Evolutionary conservation across 1,140 invertebrate species (phyloP), one percentile per base, ranked within the genome.

Genomic region (Mylabris phalerata): DNA sequence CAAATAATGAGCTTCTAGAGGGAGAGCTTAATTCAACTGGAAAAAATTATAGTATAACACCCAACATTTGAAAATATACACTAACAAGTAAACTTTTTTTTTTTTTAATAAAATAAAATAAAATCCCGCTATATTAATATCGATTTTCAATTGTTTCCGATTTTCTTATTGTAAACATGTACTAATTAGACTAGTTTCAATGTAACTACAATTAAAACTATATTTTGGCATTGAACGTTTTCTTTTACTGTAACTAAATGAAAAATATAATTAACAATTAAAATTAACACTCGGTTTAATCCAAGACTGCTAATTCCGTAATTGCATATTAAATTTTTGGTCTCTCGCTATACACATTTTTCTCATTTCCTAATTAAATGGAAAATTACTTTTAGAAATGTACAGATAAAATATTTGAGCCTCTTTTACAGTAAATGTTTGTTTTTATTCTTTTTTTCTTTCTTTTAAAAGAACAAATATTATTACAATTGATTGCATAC

Each of bases 251-350:
- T 42, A 57, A 10, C 48, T 41, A 44, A 56, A 57, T 43, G 55
- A 49, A 49, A 57, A 39, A 57, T 57, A 57, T 57, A 57, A 57
- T 57, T 57, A 57, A 57, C 55, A 57, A 57, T 57, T 57, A 57
- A 57, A 54, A 44, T 57, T 57, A 57, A 57, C 55, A 57, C 55
- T 57, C 46, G 46, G 55, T 57, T 57, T 49, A 57, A 57, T 57
- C 47, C 46, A 57, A 57, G 48, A 48, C 48, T 57, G 55, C 46
- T 48, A 49, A 57, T 57, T 41, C 55, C 46, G 51, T 54, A 48
- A 57, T 57, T 57, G 55, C 55, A 57, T 57, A 57, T 57, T 57
- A 57, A 57, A 57, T 48, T 57, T 54, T 57, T 49, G 55, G 46
- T 57, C 46, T 57, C 48, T 48, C 55, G 45, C 45, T 57, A 48